Conservation (phyloP, 1,140 invertebrate genomes). For the Vanessa tameamea region DNA sequence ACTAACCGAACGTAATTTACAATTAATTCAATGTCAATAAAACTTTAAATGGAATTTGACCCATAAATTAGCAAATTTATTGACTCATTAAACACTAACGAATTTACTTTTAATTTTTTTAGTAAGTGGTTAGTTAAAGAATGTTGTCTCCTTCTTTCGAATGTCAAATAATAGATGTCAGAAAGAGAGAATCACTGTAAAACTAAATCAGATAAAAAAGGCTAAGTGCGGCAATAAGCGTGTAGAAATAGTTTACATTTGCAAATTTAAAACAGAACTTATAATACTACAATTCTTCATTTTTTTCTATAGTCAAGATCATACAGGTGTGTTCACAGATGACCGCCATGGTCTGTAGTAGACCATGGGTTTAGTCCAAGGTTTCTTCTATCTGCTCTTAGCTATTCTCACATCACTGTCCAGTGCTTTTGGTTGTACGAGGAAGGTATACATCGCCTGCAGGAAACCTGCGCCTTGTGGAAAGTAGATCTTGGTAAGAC, state of each 20-base stretch:
- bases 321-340: conserved; percentile 38
- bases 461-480: conserved; percentile 60
- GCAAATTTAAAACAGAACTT: too few species aligned
- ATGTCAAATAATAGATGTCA: too few species aligned
- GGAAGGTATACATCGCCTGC: conserved; percentile 65
- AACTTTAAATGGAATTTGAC: conserved; percentile 31
- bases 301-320: neutral
- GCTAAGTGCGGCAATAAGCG: too few species aligned
- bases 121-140: too few species aligned
- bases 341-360: conserved; percentile 46
- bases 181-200: too few species aligned
- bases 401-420: conserved; percentile 39
- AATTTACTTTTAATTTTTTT: too few species aligned
- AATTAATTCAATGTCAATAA: neutral
- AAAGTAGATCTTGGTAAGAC: conserved; percentile 47
- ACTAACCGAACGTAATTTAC: too few species aligned
- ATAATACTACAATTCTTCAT: too few species aligned
- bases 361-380: conserved; percentile 52
- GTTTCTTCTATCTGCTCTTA: conserved; percentile 44
- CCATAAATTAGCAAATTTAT: conserved; percentile 18
- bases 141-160: too few species aligned
- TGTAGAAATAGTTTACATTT: too few species aligned
- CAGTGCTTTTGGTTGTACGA: conserved; percentile 51
- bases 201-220: too few species aligned
- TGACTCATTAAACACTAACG: too few species aligned